phyloP scores from a whole-genome alignment of 2,797 vertebrate species.

The Myotis findleyi region DNA sequence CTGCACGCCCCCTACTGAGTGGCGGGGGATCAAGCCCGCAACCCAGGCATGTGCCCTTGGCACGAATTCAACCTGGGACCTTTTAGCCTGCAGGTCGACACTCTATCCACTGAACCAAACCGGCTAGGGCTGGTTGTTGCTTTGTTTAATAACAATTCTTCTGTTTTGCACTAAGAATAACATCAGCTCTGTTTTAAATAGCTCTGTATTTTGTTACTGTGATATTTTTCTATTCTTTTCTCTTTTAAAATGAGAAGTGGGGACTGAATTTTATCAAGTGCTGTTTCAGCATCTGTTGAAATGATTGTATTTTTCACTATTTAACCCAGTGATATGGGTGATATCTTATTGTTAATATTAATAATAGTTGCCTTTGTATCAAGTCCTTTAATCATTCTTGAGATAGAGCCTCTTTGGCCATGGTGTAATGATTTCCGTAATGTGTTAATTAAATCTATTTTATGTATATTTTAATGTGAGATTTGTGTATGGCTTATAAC shows the following conservation, averaged over 20 bases:
- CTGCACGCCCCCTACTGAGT: no score
- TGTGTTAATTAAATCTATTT: not conserved
- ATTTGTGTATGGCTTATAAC: not conserved
- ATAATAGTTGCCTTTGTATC: conserved; percentile 33
- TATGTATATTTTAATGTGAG: conserved; percentile 17
- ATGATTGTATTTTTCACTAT: conserved; percentile 13
- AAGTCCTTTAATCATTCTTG: not conserved
- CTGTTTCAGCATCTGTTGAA: conserved; percentile 11
- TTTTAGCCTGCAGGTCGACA: no score
- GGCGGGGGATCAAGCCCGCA: no score
- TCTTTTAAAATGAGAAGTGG: not conserved
- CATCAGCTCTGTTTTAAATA: conserved; percentile 15
- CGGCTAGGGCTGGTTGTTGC: not conserved
- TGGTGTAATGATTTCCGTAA: not conserved
- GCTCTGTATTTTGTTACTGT: conserved; percentile 14
- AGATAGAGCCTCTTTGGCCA: not conserved
- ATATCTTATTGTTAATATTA: conserved; percentile 1
- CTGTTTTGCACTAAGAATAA: conserved; percentile 28
- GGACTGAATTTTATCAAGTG: not conserved
- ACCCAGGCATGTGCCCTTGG: no score
- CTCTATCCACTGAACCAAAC: no score
- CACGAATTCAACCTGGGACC: no score
- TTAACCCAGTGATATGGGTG: conserved; percentile 31
- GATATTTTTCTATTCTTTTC: not conserved
- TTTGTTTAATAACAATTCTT: conserved; percentile 23